Evolutionary conservation across 2,888 invertebrate genomes (phyloP), one percentile per base, ranked within the genome.

Genomic region (Pandemis corylana): DNA sequence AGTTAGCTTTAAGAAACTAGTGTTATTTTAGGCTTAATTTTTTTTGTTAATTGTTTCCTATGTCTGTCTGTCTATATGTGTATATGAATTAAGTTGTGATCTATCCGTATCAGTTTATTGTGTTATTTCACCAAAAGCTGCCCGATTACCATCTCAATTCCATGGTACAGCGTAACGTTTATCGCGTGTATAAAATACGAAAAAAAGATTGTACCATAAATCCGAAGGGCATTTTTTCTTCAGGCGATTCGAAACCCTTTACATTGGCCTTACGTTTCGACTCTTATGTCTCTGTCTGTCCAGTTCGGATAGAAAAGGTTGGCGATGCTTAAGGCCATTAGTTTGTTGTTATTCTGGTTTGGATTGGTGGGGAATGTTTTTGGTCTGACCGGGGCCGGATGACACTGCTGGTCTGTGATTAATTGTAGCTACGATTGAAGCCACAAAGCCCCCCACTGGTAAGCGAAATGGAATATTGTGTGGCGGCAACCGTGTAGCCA

Each of bases 341-440:
- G 15, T 61, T 41, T 28, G 42, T 66, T 67, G 70, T 62, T 67
- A 53, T 70, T 61, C 61, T 66, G 42, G 41, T 67, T 67, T 41
- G 49, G 49, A 68, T 68, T 64, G 68, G 68, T 73, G 56, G 76
- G 76, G 76, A 77, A 77, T 85, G 87, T 88, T 89, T 87, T 89
- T 85, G 87, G 84, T 82, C 87, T 85, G 88, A 83, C 87, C 88
- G 88, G 80, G 84, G 87, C 88, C 85, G 89, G 91, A 94, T 94
- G 94, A 94, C 94, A 94, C 86, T 89, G 94, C 94, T 90, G 83
- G 90, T 92, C 91, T 89, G 86, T 94, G 94, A 94, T 94, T 94
- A 93, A 94, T 94, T 89, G 93, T 93, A 87, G 89, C 89, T 85
- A 85, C 92, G 91, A 93, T 93, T 93, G 93, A 91, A 90, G 89